Conservation (phyloP, 2,113 vertebrate species). For the Epinephelus fuscoguttatus region DNA sequence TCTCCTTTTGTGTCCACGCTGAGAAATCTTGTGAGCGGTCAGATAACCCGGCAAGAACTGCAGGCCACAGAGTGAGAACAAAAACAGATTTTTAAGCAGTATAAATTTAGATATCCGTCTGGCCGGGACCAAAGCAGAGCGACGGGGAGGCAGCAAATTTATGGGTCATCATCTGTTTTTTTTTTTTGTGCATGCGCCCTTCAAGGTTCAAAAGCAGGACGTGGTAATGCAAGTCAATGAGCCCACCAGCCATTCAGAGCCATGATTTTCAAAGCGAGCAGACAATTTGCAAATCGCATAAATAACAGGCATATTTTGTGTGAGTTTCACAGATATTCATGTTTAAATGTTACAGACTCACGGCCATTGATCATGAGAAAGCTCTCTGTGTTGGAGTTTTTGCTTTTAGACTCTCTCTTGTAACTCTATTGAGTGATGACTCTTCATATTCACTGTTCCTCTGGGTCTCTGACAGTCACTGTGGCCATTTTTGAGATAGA, state of each 20-base stretch:
- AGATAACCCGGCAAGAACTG: slow-evolving; percentile 18
- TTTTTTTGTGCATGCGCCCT: slow-evolving; percentile 28
- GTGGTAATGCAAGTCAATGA: slow-evolving; percentile 60
- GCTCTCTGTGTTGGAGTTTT: no score
- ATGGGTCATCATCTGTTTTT: slow-evolving; percentile 66
- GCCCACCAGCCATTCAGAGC: slow-evolving; percentile 36
- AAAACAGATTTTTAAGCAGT: slow-evolving; percentile 14
- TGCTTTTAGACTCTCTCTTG: not conserved
- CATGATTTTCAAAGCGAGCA: slow-evolving; percentile 14
- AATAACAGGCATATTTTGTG: not conserved
- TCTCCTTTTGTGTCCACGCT: not conserved
- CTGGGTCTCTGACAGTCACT: not conserved
- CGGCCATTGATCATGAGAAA: not conserved
- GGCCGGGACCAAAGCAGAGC: slow-evolving; percentile 9
- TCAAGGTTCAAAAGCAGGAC: slow-evolving; percentile 62
- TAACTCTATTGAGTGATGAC: not conserved
- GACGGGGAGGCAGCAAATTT: slow-evolving; percentile 49
- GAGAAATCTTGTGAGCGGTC: not conserved
- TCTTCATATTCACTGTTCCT: slow-evolving; percentile 4
- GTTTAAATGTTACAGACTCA: not conserved
- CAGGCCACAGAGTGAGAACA: not conserved
- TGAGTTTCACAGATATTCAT: not conserved
- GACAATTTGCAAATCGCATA: slow-evolving; percentile 13
- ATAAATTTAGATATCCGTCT: slow-evolving; percentile 57
- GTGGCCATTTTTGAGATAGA: not conserved